Evolutionary conservation across 2,797 vertebrate genomes (phyloP), one percentile per base, ranked within the genome.

Genomic region (Siniperca undulata): DNA sequence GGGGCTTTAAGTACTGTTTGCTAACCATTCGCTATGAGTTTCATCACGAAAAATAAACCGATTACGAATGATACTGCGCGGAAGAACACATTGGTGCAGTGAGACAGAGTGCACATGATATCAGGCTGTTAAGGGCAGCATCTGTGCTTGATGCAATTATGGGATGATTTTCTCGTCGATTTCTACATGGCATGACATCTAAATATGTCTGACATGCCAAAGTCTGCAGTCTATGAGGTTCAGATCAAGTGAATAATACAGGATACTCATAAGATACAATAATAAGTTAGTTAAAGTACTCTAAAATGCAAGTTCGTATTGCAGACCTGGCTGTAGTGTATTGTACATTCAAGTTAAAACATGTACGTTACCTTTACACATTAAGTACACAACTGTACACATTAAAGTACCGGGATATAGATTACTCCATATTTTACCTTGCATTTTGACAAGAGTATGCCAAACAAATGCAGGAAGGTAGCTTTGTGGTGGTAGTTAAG

Each of bases 81-180:
- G 93, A 93, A 38, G 93, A 73, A 92, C 42, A 94, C 83, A 71
- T 19, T 93, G 87, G 80, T 80, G 90, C 90, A 94, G 78, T 79
- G 80, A 65, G 74, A 76, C 81, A 9, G 38, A 75, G 80, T 68
- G 81, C 83, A 71, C 50, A 66, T 42, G 22, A 74, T 66, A 70
- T 27, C n/a, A 27, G 12, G 20, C 1, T 30, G 55, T 44, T 66
- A 48, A 60, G n/a, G 30, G 40, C 62, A 8, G 1, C 66, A n/a
- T 24, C 12, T 4, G 34, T 17, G 20, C 24, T 3, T 71, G 8
- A 22, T 0, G 42, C n/a, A 44, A 4, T 27, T 14, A 56, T 61
- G 19, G 30, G 1, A 14, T 22, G 3, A 7, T 3, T 27, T 40
- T 1, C 2, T 22, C 10, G 12, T 14, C 1, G 10, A 59, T 44